Base-by-base conservation (phyloP, 2,888 invertebrate species). In the Apodemia mormo region DNA sequence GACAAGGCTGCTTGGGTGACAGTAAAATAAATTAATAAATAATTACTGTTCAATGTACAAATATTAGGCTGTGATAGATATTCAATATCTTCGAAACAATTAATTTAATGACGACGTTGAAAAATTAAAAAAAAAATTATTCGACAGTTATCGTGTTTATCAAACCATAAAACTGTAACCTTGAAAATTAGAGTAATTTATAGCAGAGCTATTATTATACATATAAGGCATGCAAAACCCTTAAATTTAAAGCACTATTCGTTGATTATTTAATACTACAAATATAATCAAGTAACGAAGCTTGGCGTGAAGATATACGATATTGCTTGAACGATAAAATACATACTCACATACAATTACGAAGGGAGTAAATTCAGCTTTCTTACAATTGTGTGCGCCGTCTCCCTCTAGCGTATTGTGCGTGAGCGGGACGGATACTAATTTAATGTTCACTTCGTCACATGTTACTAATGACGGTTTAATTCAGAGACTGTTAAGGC, bases 381-480 rank as follows among this genome's bases (percentile, higher is more conserved):
- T 58, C 58, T 58, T 61, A 68, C 52, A 68, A 70, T 66, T 73
- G 68, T 65, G 66, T 52, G 56, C 29, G 37, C 70, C 66, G 29
- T 77, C 75, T 43, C 70, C n/a, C n/a, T 75, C 73, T 29, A 8
- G 33, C 65, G 2, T n/a, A 10, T 52, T 10, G 40, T 45, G 71
- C 49, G 30, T 30, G 77, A 78, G 68, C 22, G 75, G 69, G 77
- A 76, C 30, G 72, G 30, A 33, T 43, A 68, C 49, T 82, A 81
- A 88, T 86, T 88, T 86, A 85, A 81, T 76, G 75, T 76, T 76
- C 79, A 85, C 65, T 64, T 68, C 90, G 91, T 89, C 92, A 92
- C 89, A 84, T 92, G 91, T 87, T 87, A 78, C 66, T 90, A 90
- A 92, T 85, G 88, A 83, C 77, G 77, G 81, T 81, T 86, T 88